Evolutionary conservation across 2,113 vertebrate species (phyloP), one percentile per base, ranked within the genome.

Genomic region (Diglossa brunneiventris): DNA sequence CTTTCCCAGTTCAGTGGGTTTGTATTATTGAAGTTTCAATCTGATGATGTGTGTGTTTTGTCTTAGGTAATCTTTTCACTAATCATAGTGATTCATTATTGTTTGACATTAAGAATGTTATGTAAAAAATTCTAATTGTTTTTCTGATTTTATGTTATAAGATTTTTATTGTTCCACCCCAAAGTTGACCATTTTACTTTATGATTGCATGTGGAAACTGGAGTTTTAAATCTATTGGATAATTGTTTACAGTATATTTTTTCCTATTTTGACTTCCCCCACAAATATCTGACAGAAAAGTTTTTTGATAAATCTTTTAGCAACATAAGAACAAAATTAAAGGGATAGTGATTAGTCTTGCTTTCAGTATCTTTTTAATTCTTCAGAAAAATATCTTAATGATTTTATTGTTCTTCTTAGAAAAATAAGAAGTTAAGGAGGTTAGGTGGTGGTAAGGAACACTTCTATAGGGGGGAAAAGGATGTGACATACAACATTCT

Each of bases 11-110:
- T 96, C 88, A 82, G 31, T 78, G 58, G 27, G 20, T 84, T 90
- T 91, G 59, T 92, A 46, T 93, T 89, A 88, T 49, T 90, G 83
- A 93, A 49, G 66, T 94, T 92, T 95, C 66, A 89, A 10, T 92
- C 64, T 90, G 64, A 83, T 83, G 52, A 47, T 61, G 41, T 59
- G 22, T 88, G 22, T 90, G 31, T 89, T 97, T 93, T 89, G 41
- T 95, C 55, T 77, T 74, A 39, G 42, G 44, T 58, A 59, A 79
- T 94, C 30, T 90, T 77, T 81, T 81, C 52, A 39, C 56, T 79
- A 68, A 75, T 53, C 15, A 5, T 82, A 72, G 33, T 15, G 53
- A 66, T 69, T 85, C 16, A 6, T 90, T 82, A 31, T 50, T 68
- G 10, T 87, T 91, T 78, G 66, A 18, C 0, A 0, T 84, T 64